phyloP scores from a whole-genome alignment of 2,113 vertebrate genomes.

The Oryzias melastigma region DNA sequence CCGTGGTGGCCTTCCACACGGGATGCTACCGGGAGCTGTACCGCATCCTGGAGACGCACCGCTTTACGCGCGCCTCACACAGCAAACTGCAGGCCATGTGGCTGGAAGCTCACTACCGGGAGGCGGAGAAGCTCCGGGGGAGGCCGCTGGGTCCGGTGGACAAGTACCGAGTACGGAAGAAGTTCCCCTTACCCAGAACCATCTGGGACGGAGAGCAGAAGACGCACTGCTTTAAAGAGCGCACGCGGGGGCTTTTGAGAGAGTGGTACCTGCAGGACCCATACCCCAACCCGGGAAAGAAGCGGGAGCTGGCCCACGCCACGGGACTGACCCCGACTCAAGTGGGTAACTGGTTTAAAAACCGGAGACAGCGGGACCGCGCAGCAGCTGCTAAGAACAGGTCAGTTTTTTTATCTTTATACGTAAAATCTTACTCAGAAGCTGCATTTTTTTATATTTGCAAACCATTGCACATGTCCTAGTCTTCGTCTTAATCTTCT shows the following conservation, averaged over 20 bases:
- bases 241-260: slow-evolving; percentile 94
- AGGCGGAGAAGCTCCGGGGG: slow-evolving; percentile 95
- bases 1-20: slow-evolving; percentile 95
- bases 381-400: slow-evolving; percentile 98
- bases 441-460: background rate
- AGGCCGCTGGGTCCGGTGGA: slow-evolving; percentile 95
- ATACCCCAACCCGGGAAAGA: slow-evolving; percentile 98
- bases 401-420: slow-evolving; percentile 72
- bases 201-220: slow-evolving; percentile 99
- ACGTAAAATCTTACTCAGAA: too few relatives aligned
- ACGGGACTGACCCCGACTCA: slow-evolving; percentile 97
- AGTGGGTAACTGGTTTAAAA: slow-evolving; percentile 99
- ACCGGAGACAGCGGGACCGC: slow-evolving; percentile 94
- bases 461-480: background rate
- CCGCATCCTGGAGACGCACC: slow-evolving; percentile 97
- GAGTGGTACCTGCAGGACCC: slow-evolving; percentile 99
- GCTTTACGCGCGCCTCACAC: slow-evolving; percentile 97
- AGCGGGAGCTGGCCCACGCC: slow-evolving; percentile 96
- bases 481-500: background rate
- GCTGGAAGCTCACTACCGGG: slow-evolving; percentile 98
- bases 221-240: slow-evolving; percentile 99
- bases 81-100: slow-evolving; percentile 98
- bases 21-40: slow-evolving; percentile 97
- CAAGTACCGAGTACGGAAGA: slow-evolving; percentile 98
- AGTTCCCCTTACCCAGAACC: slow-evolving; percentile 96